These are phyloP conservation scores for Melospiza georgiana DNA, from an alignment of 2,113 vertebrate species.

Conservation along the genomic window DNA sequence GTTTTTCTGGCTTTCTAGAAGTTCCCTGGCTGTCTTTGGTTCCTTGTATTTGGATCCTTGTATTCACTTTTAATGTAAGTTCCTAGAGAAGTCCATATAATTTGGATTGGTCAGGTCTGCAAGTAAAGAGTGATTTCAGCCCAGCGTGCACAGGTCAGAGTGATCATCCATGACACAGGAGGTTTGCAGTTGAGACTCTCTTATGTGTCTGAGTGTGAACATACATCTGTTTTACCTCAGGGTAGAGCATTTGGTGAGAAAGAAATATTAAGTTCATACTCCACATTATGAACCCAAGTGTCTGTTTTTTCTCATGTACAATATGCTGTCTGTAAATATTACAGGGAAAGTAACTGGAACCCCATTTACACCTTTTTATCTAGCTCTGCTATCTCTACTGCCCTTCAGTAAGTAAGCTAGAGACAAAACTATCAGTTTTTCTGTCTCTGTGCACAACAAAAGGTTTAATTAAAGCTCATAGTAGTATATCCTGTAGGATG, in stretches of 20 bases:
- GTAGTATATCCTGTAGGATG: background rate
- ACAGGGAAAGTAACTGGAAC: background rate
- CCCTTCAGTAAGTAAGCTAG: background rate
- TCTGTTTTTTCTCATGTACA: background rate
- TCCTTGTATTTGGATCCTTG: background rate
- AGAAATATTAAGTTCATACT: background rate
- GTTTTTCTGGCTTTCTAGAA: background rate
- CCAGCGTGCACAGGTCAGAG: background rate
- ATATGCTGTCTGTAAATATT: background rate
- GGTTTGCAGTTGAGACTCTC: accelerated
- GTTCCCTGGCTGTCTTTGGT: background rate
- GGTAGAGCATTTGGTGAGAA: background rate
- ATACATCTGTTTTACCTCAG: background rate
- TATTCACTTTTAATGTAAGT: background rate
- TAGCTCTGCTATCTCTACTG: background rate
- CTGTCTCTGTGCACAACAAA: background rate
- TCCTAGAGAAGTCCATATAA: background rate
- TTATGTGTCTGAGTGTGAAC: background rate
- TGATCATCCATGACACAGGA: accelerated
- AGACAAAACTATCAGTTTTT: background rate
- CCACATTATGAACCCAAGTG: background rate
- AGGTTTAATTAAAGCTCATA: background rate
- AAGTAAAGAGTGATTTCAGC: background rate
- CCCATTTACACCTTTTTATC: background rate
- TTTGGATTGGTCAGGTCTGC: background rate